phyloP scores from a whole-genome alignment of 2,888 invertebrate genomes.

The Idaea aversata region DNA sequence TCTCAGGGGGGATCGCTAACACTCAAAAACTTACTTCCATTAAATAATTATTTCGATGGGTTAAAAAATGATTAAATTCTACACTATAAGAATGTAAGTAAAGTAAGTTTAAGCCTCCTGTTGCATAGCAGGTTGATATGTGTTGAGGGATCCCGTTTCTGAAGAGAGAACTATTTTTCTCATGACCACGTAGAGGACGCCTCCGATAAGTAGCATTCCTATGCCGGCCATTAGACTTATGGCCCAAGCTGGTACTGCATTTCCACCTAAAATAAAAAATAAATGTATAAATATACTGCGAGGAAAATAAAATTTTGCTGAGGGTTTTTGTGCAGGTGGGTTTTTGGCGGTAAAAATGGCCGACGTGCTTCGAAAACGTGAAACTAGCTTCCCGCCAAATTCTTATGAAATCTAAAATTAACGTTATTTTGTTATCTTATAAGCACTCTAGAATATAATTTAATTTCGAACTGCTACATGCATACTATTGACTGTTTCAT shows the following conservation, averaged over 20 bases:
- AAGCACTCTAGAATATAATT: too few relatives aligned
- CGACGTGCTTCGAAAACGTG: too few relatives aligned
- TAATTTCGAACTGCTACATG: too few relatives aligned
- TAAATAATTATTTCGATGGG: neutral
- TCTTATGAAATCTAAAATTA: too few relatives aligned
- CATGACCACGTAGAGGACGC: conserved; percentile 83
- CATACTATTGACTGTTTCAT: too few relatives aligned
- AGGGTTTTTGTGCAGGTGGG: too few relatives aligned
- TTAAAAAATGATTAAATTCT: neutral
- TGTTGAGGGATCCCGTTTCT: conserved; percentile 66
- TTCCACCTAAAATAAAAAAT: conserved; percentile 75
- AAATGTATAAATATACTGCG: neutral
- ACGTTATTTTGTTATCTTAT: too few relatives aligned
- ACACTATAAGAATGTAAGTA: conserved; percentile 6
- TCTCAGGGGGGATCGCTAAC: neutral
- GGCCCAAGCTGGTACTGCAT: conserved; percentile 89
- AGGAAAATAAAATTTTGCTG: too few relatives aligned
- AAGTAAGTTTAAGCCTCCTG: conserved; percentile 59
- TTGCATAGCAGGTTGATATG: conserved; percentile 80
- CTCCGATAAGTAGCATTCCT: conserved; percentile 85
- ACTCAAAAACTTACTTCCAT: too few relatives aligned
- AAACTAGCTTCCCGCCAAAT: too few relatives aligned
- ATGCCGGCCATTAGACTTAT: conserved; percentile 85
- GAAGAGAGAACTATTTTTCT: conserved; percentile 84
- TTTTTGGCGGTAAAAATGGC: too few relatives aligned